phyloP scores from a whole-genome alignment of 2,113 vertebrate species.

The Setophaga petechia region DNA sequence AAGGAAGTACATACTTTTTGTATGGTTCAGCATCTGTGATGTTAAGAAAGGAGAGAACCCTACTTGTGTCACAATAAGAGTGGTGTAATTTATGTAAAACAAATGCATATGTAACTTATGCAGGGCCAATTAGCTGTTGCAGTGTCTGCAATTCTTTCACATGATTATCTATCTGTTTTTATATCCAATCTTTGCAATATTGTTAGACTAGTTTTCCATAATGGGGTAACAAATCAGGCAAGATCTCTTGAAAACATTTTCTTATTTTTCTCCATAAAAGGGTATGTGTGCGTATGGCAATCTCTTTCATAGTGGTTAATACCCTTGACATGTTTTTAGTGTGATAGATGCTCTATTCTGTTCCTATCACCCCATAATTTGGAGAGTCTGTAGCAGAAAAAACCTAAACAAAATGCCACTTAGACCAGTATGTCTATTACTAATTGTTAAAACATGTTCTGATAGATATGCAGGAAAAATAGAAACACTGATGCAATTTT shows the following conservation, averaged over 20 bases:
- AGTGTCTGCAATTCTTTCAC: background rate
- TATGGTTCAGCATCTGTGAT: background rate
- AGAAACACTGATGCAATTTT: background rate
- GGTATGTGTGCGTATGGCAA: background rate
- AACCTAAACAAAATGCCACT: background rate
- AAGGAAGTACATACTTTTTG: background rate
- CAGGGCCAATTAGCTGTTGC: slow-evolving; percentile 3
- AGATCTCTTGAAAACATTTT: slow-evolving; percentile 7
- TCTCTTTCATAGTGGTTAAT: background rate
- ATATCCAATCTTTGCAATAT: slow-evolving; percentile 25
- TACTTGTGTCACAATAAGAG: background rate
- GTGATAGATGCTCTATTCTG: slow-evolving; percentile 10
- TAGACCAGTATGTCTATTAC: background rate
- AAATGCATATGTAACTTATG: slow-evolving; percentile 1
- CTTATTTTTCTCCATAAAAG: slow-evolving; percentile 55
- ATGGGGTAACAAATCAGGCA: slow-evolving; percentile 29
- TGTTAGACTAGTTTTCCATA: slow-evolving; percentile 29
- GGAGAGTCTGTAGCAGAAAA: background rate
- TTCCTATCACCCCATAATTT: background rate
- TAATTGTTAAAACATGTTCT: background rate
- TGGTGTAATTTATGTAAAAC: slow-evolving; percentile 16
- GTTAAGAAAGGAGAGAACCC: background rate
- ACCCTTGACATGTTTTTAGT: background rate
- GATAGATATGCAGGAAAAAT: background rate
- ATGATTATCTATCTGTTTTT: slow-evolving; percentile 39